Evolutionary conservation across 1,140 invertebrate genomes (phyloP).

Genomic region (Elysia chlorotica): DNA sequence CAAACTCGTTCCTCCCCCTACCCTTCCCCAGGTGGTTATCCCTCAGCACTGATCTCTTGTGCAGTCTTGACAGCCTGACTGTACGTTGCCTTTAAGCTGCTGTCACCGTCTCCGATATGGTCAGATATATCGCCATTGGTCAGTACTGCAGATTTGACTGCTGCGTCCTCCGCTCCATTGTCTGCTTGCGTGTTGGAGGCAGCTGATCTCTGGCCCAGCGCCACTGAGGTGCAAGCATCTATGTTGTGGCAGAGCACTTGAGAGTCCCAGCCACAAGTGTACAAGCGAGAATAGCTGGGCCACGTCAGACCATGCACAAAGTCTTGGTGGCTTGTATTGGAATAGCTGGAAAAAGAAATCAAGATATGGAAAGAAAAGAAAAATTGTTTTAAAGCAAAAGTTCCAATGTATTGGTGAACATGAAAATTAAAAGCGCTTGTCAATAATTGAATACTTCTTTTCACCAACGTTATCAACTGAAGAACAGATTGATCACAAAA

Average conservation of each 20-base stretch:
- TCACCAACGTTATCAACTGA: too few relatives aligned
- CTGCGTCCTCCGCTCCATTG: neutral
- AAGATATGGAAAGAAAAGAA: too few relatives aligned
- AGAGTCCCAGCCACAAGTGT: constrained; percentile 15
- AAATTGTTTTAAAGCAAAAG: too few relatives aligned
- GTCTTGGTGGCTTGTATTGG: constrained; percentile 4
- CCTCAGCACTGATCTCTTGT: constrained; percentile 5
- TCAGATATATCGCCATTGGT: neutral
- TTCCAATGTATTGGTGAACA: too few relatives aligned
- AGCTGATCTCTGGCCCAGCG: neutral
- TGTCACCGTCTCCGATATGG: neutral
- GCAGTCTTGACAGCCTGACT: constrained; percentile 2
- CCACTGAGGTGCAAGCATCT: neutral
- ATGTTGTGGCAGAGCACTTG: constrained; percentile 10
- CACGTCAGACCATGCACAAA: constrained; percentile 17
- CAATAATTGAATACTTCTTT: too few relatives aligned
- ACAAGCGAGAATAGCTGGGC: constrained; percentile 9
- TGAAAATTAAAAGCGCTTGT: too few relatives aligned
- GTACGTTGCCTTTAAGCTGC: neutral
- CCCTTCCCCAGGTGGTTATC: too few relatives aligned
- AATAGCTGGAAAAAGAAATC: constrained; percentile 6
- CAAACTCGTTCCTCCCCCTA: too few relatives aligned
- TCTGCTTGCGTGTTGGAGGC: neutral
- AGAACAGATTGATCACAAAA: too few relatives aligned
- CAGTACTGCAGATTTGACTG: too few relatives aligned